phyloP scores from a whole-genome alignment of 2,797 vertebrate genomes.

The Chaetodon trifasciatus region DNA sequence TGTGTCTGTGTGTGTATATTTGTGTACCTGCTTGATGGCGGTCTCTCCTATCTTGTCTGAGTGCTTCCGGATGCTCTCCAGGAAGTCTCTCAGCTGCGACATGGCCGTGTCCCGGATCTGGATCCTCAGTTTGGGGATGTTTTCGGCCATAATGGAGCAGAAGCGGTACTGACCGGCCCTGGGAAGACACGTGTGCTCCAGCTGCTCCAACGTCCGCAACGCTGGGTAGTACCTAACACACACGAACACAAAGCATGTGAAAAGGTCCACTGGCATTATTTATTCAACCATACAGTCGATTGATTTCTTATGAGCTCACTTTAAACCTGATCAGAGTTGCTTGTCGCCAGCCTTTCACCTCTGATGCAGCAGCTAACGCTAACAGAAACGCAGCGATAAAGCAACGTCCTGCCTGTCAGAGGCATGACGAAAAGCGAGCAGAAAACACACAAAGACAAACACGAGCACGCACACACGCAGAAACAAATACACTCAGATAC shows the following conservation, averaged over 20 bases:
- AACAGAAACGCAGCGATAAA: slow-evolving; percentile 25
- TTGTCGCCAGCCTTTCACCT: too few species aligned
- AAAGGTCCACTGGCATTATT: neutral
- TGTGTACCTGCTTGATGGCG: slow-evolving; percentile 94
- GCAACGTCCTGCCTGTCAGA: slow-evolving; percentile 5
- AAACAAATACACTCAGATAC: slow-evolving; percentile 44
- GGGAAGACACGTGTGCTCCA: slow-evolving; percentile 93
- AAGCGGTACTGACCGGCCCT: slow-evolving; percentile 95
- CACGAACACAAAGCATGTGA: neutral
- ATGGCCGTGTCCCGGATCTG: slow-evolving; percentile 97
- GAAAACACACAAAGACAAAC: slow-evolving; percentile 40
- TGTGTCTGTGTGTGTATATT: neutral
- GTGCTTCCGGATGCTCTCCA: slow-evolving; percentile 98
- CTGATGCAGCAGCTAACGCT: neutral
- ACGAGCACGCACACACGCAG: slow-evolving; percentile 26
- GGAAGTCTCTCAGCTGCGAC: slow-evolving; percentile 96
- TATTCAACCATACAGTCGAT: neutral
- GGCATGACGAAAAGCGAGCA: slow-evolving; percentile 23
- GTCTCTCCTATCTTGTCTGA: slow-evolving; percentile 97
- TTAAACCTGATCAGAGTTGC: neutral
- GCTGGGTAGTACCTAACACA: slow-evolving; percentile 93
- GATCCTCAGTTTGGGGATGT: slow-evolving; percentile 91
- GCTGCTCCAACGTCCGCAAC: slow-evolving; percentile 93
- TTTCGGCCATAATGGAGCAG: slow-evolving; percentile 95
- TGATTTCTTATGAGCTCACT: neutral